Evolutionary conservation across 2,888 invertebrate species (phyloP).

Genomic region (Isoperla grammatica): DNA sequence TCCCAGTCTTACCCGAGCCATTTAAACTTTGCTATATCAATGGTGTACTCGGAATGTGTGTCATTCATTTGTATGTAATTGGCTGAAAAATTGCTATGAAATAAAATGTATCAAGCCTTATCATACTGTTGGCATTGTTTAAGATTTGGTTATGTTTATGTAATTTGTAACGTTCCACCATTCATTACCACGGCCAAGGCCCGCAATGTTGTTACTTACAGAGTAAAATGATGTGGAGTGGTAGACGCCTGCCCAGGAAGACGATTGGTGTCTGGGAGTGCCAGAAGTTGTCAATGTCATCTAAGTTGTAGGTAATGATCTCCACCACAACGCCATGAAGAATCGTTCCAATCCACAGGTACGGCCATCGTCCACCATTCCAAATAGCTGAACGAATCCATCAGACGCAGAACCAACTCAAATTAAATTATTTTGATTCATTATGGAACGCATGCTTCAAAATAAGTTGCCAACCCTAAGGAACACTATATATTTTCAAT

Average conservation of each 20-base stretch:
- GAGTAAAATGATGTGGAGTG: constrained; percentile 64
- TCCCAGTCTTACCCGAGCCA: no score
- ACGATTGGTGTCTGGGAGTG: constrained; percentile 71
- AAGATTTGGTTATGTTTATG: no score
- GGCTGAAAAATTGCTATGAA: no score
- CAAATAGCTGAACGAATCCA: constrained; percentile 59
- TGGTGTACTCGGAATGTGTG: no score
- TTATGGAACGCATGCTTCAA: no score
- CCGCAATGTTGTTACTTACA: constrained; percentile 53
- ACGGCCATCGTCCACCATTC: constrained; percentile 67
- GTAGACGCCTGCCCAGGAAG: constrained; percentile 63
- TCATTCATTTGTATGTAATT: no score
- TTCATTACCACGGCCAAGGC: no score
- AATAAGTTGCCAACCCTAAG: constrained; percentile 8
- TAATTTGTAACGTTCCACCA: no score
- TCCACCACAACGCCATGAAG: constrained; percentile 69
- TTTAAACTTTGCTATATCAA: no score
- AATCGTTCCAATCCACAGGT: constrained; percentile 67
- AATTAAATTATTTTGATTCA: no score
- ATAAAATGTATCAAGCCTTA: no score
- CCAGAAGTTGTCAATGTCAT: constrained; percentile 79
- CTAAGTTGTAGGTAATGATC: constrained; percentile 60
- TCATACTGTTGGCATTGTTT: no score
- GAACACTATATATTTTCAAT: constrained; percentile 13
- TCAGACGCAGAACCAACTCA: constrained; percentile 22